phyloP scores from a whole-genome alignment of 2,797 vertebrate genomes.

The Sparus aurata region DNA sequence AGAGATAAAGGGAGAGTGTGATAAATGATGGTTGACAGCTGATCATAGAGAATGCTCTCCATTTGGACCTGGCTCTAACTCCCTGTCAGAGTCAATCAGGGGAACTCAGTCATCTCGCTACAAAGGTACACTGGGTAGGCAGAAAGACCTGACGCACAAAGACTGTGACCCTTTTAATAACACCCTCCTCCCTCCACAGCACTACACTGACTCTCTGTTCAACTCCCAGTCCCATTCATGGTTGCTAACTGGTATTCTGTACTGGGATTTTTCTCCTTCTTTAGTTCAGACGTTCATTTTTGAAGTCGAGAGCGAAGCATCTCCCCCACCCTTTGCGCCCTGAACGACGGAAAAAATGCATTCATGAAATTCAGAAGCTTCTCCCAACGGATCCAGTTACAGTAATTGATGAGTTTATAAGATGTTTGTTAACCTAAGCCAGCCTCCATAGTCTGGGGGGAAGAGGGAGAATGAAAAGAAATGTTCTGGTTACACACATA shows the following conservation, averaged over 20 bases:
- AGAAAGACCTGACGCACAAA: slow-evolving; percentile 81
- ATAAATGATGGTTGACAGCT: slow-evolving; percentile 86
- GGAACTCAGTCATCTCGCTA: slow-evolving; percentile 80
- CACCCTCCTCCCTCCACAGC: slow-evolving; percentile 52
- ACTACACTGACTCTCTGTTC: slow-evolving; percentile 58
- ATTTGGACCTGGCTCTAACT: slow-evolving; percentile 81
- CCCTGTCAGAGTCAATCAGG: slow-evolving; percentile 87
- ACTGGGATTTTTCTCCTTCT: slow-evolving; percentile 23
- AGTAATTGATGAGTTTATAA: slow-evolving; percentile 86
- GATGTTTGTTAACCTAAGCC: slow-evolving; percentile 80
- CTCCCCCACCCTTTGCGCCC: slow-evolving; percentile 55
- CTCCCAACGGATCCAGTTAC: slow-evolving; percentile 81
- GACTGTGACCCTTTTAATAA: slow-evolving; percentile 72
- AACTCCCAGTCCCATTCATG: slow-evolving; percentile 46
- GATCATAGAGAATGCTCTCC: slow-evolving; percentile 88
- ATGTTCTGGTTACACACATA: slow-evolving; percentile 55
- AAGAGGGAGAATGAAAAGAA: slow-evolving; percentile 62
- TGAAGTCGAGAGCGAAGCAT: slow-evolving; percentile 40
- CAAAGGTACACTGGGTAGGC: slow-evolving; percentile 81
- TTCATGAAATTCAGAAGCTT: slow-evolving; percentile 84
- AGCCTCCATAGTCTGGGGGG: slow-evolving; percentile 69
- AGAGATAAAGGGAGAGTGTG: slow-evolving; percentile 77
- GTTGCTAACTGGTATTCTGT: slow-evolving; percentile 46
- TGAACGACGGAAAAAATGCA: slow-evolving; percentile 76
- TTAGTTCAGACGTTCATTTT: slow-evolving; percentile 24